Conservation (phyloP, 37 sponge, comb jelly and placozoan species). For the Mnemiopsis leidyi region DNA sequence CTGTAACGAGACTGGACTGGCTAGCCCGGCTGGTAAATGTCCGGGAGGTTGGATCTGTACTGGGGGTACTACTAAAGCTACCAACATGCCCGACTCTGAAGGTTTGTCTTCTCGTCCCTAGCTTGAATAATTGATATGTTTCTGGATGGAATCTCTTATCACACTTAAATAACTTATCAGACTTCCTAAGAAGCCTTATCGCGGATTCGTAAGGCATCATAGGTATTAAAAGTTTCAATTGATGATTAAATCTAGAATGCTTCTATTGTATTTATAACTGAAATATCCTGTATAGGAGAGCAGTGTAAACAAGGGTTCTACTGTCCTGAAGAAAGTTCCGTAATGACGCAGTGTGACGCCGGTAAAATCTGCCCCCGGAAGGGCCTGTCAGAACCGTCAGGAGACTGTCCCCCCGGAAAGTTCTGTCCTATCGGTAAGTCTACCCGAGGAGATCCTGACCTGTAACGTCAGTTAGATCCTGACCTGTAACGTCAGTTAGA, state of each 20-base stretch:
- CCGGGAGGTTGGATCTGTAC: conserved; percentile 60
- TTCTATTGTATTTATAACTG: too few relatives aligned
- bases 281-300: neutral
- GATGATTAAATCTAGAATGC: too few relatives aligned
- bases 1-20: neutral
- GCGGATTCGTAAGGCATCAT: too few relatives aligned
- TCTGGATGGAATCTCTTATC: too few relatives aligned
- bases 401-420: neutral
- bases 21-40: neutral
- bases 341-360: neutral
- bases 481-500: too few relatives aligned
- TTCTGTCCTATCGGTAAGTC: conserved; percentile 1
- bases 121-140: neutral
- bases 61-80: conserved; percentile 7
- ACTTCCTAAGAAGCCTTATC: too few relatives aligned
- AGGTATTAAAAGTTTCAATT: too few relatives aligned
- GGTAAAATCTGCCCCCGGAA: conserved; percentile 22
- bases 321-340: conserved; percentile 5
- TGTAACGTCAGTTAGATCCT: too few relatives aligned
- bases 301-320: conserved; percentile 1
- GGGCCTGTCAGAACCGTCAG: neutral
- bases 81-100: conserved; percentile 32
- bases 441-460: neutral
- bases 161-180: neutral
- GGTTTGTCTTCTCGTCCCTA: neutral